Percentiles rank a stretch among this genome's conserved stretches.
These are phyloP conservation scores for Ivindomyrus marchei DNA, from an alignment of 2,113 vertebrate species.

Conservation along the genomic window DNA sequence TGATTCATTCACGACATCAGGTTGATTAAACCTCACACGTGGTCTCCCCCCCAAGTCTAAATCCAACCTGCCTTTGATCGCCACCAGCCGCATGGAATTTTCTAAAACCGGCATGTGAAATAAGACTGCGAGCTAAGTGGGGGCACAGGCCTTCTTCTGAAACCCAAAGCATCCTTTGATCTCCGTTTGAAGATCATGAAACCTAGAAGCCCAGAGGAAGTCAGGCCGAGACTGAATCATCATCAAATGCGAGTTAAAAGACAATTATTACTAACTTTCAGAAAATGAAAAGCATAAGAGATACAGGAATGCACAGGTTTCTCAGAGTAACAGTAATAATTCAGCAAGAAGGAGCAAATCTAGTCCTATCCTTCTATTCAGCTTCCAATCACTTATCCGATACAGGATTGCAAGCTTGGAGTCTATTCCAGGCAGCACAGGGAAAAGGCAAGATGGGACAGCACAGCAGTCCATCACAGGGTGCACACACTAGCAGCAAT, in stretches of 20 bases:
- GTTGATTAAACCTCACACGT: not conserved
- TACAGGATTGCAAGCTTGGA: not conserved
- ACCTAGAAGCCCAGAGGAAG: not conserved
- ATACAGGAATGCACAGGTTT: not conserved
- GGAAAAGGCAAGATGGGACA: not conserved
- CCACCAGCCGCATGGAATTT: not conserved
- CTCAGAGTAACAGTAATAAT: not conserved
- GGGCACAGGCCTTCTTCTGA: not conserved
- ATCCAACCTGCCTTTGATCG: not conserved
- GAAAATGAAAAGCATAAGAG: not conserved
- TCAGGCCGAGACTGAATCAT: not conserved
- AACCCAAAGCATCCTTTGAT: not conserved
- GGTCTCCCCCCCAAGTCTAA: not conserved
- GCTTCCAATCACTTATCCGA: not conserved
- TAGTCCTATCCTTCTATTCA: not conserved
- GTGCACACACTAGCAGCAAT: not conserved
- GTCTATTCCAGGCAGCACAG: not conserved
- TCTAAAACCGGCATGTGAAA: not conserved
- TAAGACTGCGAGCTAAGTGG: not conserved
- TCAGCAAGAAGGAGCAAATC: not conserved
- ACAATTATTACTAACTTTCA: not conserved
- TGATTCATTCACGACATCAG: not conserved
- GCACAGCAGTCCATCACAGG: not conserved
- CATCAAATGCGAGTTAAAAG: not conserved
- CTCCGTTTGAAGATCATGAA: not conserved